These are phyloP conservation scores for Stomatorhinus walkeri DNA, from an alignment of 2,797 vertebrate genomes.

Conservation along the genomic window DNA sequence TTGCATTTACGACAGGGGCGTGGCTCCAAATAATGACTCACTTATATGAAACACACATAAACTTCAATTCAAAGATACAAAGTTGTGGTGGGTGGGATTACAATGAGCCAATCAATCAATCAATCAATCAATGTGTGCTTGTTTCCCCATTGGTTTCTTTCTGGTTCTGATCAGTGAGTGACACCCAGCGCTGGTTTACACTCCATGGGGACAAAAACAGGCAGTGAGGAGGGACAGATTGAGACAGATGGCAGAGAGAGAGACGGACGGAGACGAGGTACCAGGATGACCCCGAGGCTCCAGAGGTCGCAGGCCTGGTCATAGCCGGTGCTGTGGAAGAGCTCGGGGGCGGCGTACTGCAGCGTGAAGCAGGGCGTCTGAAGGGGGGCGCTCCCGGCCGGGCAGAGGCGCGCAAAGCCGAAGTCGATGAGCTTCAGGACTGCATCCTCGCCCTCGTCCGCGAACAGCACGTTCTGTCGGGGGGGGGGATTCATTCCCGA, in stretches of 20 bases:
- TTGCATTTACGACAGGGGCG: not conserved
- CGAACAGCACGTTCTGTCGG: conserved; percentile 77
- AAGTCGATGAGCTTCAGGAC: conserved; percentile 87
- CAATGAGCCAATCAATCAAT: not conserved
- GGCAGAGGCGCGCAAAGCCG: conserved; percentile 80
- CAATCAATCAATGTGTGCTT: not conserved
- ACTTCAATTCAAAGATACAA: not conserved
- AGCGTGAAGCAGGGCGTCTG: conserved; percentile 89
- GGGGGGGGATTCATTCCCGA: not conserved
- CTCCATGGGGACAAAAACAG: not conserved
- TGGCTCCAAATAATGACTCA: not conserved
- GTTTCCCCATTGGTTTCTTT: not conserved
- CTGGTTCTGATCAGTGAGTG: not conserved
- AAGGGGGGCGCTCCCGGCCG: conserved; percentile 70
- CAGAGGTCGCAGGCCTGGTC: conserved; percentile 89
- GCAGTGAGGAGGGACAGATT: not conserved
- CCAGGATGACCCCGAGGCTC: conserved; percentile 89
- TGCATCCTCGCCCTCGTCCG: conserved; percentile 70
- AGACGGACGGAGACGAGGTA: conserved; percentile 42
- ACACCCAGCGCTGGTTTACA: not conserved
- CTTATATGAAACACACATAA: not conserved
- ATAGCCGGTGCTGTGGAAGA: conserved; percentile 78
- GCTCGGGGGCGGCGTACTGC: conserved; percentile 84
- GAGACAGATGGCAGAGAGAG: conserved; percentile 9
- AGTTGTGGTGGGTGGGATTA: not conserved